These are phyloP conservation scores for Trypoxylon attenuatum DNA, from an alignment of 2,888 invertebrate genomes.

Conservation along the genomic window DNA sequence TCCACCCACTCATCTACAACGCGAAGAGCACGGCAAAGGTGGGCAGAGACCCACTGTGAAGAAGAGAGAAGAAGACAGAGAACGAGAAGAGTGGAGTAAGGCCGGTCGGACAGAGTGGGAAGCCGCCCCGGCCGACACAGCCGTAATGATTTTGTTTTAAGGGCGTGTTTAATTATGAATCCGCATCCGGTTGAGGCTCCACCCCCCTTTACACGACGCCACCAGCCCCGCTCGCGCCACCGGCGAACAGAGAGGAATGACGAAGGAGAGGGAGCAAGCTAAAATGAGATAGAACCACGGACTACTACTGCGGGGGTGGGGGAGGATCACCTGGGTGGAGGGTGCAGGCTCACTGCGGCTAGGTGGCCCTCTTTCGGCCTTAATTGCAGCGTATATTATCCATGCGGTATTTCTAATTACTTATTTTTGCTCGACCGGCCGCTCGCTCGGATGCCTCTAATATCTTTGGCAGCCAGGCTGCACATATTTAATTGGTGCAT, in stretches of 20 bases:
- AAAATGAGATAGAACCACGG: constrained; percentile 17
- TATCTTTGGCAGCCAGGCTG: constrained; percentile 70
- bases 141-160: constrained; percentile 75
- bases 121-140: constrained; percentile 61
- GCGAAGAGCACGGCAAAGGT: constrained; percentile 32
- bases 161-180: constrained; percentile 75
- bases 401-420: constrained; percentile 73
- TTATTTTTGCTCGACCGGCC: constrained; percentile 66
- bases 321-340: constrained; percentile 20
- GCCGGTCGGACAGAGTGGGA: constrained; percentile 31
- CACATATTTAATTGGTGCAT: constrained; percentile 69
- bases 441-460: constrained; percentile 67
- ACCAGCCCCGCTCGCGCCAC: constrained; percentile 42
- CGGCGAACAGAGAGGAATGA: constrained; percentile 24
- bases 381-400: constrained; percentile 74
- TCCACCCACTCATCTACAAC: constrained; percentile 34
- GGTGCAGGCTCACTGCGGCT: constrained; percentile 54
- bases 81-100: constrained; percentile 31
- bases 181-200: constrained; percentile 73
- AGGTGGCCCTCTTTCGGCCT: constrained; percentile 71
- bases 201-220: constrained; percentile 66
- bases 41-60: constrained; percentile 20
- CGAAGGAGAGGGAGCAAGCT: constrained; percentile 51
- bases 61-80: constrained; percentile 32
- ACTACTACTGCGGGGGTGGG: constrained; percentile 39